Percentiles rank a stretch among this genome's conserved stretches.
These are phyloP conservation scores for Atrichornis clamosus DNA, from an alignment of 2,113 vertebrate genomes.

Conservation along the genomic window DNA sequence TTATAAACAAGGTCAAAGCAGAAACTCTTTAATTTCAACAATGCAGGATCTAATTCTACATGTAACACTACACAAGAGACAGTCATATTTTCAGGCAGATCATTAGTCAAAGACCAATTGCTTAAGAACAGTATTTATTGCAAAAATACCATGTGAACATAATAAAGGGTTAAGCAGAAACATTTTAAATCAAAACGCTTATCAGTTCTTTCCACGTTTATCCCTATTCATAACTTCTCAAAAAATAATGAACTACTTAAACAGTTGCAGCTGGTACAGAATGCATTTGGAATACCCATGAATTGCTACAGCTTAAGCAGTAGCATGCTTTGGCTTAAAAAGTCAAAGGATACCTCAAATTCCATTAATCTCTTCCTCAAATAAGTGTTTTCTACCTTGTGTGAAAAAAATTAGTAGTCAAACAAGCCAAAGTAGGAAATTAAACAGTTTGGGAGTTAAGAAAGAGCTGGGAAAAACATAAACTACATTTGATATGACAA, in stretches of 20 bases:
- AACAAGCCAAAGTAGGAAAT: not conserved
- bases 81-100: not conserved
- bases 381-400: not conserved
- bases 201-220: not conserved
- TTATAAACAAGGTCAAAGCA: not conserved
- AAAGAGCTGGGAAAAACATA: not conserved
- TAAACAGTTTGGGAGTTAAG: not conserved
- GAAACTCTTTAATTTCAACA: not conserved
- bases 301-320: not conserved
- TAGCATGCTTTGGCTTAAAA: not conserved
- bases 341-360: not conserved
- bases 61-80: not conserved
- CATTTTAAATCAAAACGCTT: not conserved
- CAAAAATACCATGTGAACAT: not conserved
- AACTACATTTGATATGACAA: not conserved
- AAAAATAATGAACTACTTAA: conserved; percentile 1
- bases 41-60: not conserved
- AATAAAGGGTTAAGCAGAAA: not conserved
- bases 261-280: not conserved
- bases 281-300: not conserved
- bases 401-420: not conserved
- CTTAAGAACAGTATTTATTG: not conserved
- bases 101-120: not conserved
- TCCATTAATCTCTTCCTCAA: not conserved
- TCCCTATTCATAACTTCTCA: not conserved